Evolutionary conservation across 2,888 invertebrate species (phyloP), one percentile per base, ranked within the genome.

Genomic region (Balanococcus diminutus): DNA sequence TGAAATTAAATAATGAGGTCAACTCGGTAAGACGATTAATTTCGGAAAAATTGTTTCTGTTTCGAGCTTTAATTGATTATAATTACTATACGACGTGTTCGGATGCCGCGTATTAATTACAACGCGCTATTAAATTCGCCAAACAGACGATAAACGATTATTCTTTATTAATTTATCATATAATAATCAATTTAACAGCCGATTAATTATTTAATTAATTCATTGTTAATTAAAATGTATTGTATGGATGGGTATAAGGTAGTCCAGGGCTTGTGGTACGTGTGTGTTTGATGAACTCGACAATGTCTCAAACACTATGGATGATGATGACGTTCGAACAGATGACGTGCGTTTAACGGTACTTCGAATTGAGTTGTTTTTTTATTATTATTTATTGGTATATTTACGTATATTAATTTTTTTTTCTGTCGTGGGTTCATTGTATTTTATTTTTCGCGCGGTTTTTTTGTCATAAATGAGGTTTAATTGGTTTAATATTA

Each of bases 201-300:
- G 82, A 82, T 82, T 82, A 82, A 82, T 82, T 82, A 56, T 51
- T 82, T 82, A 82, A 82, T 82, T 82, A 82, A 82, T 82, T 82
- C 82, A 46, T 82, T 32, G 56, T 82, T 82, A 82, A 82, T 82
- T 82, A 56, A 81, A 81, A 46, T 56, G 82, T 32, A 56, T 81
- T 25, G 31, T 82, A 31, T 25, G 82, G 67, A 28, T 28, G 56
- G 22, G 56, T 22, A 36, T 36, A 36, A 36, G 36, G 36, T 36
- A 22, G 9, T 19, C 9, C 56, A 22, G 56, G 19, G 56, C 6
- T 6, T 19, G 11, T 56, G 56, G 11, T 56, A 22, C 1, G 56
- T 56, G 56, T 22, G 56, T 56, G 22, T 56, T 56, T 56, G 56
- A 56, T 56, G 56, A 56, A 22, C 56, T 56, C 56, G 19, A 56